These are phyloP conservation scores for Microplitis deprimator DNA, from an alignment of 2,888 invertebrate species.

Conservation along the genomic window DNA sequence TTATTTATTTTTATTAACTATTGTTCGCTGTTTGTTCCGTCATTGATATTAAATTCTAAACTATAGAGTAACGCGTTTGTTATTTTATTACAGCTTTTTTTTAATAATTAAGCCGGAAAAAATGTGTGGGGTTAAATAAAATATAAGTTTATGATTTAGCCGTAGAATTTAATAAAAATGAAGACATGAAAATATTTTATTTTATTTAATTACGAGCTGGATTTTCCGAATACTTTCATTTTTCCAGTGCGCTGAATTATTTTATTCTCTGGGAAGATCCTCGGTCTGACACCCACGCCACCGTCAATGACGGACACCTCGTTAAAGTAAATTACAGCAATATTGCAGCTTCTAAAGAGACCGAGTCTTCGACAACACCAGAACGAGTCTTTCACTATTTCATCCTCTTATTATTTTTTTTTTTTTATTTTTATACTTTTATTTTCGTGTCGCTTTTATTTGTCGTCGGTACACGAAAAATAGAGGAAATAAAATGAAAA, in stretches of 20 bases:
- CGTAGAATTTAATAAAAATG: background rate
- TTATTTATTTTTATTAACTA: background rate
- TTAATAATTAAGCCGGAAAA: background rate
- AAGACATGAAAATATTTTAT: background rate
- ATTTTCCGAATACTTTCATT: background rate
- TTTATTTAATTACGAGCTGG: background rate
- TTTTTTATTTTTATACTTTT: slow-evolving; percentile 2
- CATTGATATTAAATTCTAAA: background rate
- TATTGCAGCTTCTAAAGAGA: slow-evolving; percentile 14
- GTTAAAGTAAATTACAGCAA: slow-evolving; percentile 31
- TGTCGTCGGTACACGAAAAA: slow-evolving; percentile 1
- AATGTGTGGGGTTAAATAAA: background rate
- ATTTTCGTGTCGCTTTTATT: slow-evolving; percentile 2
- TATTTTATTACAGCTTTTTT: too few relatives aligned
- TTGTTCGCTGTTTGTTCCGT: background rate
- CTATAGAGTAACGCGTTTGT: too few relatives aligned
- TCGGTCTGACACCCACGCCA: background rate
- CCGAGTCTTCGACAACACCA: slow-evolving; percentile 9
- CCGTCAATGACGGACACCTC: slow-evolving; percentile 24
- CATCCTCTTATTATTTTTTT: background rate
- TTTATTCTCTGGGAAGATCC: background rate
- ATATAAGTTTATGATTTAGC: background rate
- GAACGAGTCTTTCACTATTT: background rate
- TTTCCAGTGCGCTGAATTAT: background rate
- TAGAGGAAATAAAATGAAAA: background rate